phyloP scores from a whole-genome alignment of 1,140 invertebrate genomes.

The Scylla paramamosain region DNA sequence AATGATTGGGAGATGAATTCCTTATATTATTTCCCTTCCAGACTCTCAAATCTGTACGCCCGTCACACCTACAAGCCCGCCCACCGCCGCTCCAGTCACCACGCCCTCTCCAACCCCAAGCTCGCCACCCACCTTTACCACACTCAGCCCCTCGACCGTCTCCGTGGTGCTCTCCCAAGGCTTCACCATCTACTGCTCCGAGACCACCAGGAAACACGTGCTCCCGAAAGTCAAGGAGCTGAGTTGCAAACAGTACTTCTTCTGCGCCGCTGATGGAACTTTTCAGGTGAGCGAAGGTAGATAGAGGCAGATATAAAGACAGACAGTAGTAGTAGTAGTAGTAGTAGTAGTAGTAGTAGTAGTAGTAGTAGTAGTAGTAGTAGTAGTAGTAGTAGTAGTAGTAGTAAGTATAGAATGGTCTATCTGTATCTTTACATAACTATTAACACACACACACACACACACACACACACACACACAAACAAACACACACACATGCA shows the following conservation, averaged over 20 bases:
- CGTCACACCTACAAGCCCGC: not conserved
- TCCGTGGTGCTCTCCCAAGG: not conserved
- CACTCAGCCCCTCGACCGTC: not conserved
- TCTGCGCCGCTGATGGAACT: too few species aligned
- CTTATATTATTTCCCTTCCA: not conserved
- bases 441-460: too few species aligned
- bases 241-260: too few species aligned
- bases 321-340: too few species aligned
- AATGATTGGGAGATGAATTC: too few species aligned
- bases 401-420: not conserved
- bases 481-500: too few species aligned
- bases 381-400: slow-evolving; percentile 6
- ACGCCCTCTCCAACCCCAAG: not conserved
- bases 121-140: not conserved
- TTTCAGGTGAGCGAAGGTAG: too few species aligned
- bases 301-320: too few species aligned
- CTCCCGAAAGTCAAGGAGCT: not conserved
- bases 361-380: slow-evolving; percentile 1
- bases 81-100: not conserved
- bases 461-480: too few species aligned
- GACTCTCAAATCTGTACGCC: not conserved
- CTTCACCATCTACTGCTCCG: not conserved
- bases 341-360: not conserved
- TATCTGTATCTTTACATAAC: too few species aligned
- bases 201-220: not conserved